Percentiles rank a stretch among this genome's conserved stretches.
Evolutionary conservation across 2,797 vertebrate genomes (phyloP).

Genomic region (Epinephelus malabaricus): DNA sequence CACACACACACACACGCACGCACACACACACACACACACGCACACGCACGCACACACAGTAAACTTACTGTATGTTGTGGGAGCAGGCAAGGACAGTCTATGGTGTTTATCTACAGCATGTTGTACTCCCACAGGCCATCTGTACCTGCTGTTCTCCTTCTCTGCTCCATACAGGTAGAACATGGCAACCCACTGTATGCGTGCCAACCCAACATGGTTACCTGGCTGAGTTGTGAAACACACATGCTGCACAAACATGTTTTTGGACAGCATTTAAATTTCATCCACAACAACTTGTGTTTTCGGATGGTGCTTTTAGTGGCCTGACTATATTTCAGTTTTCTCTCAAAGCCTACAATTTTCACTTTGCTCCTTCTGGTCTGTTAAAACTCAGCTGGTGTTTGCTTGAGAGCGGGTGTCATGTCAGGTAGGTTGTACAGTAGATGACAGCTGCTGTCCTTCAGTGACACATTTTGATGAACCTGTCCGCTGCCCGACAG

Average conservation of each 20-base stretch:
- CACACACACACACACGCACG: too few relatives aligned
- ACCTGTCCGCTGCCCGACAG: neutral
- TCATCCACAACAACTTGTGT: neutral
- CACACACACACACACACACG: too few relatives aligned
- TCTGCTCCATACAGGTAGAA: conserved; percentile 59
- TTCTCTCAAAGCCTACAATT: neutral
- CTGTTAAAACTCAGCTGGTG: neutral
- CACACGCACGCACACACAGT: too few relatives aligned
- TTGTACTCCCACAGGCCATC: conserved; percentile 76
- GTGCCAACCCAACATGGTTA: conserved; percentile 31
- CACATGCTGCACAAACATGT: neutral
- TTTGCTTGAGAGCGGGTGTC: conserved; percentile 34
- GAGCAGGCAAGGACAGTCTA: too few relatives aligned
- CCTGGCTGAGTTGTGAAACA: conserved; percentile 21
- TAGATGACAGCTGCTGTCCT: conserved; percentile 15
- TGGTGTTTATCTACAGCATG: conserved; percentile 43
- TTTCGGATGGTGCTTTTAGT: conserved; percentile 14
- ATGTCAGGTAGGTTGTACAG: conserved; percentile 14
- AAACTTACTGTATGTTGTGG: too few relatives aligned
- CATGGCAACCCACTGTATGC: neutral
- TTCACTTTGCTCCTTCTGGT: neutral
- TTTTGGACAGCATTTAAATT: conserved; percentile 2
- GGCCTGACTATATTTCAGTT: neutral
- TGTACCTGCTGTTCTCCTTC: conserved; percentile 70
- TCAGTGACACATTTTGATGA: conserved; percentile 11